Base-by-base conservation (phyloP, 1,140 invertebrate species). In the Papilio glaucus region DNA sequence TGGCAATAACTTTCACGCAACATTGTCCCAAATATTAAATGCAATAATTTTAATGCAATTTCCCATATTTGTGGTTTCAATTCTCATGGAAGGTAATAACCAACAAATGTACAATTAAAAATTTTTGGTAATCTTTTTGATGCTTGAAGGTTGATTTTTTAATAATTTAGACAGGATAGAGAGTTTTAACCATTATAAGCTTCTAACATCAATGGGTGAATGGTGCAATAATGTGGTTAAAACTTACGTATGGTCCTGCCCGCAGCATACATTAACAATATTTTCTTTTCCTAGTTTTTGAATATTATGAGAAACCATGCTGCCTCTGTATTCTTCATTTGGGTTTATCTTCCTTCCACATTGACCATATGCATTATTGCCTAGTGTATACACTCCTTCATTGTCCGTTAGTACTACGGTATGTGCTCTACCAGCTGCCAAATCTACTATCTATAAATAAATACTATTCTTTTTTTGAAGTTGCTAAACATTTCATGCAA, bases 311-410 rank as follows among this genome's bases (percentile, higher is more conserved):
- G 97, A 92, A 4, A 94, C 91, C 81, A 94, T 94, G 75, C 95
- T 96, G 2, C 94, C 94, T 45, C 85, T 91, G 83, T 97, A 98
- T 67, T 96, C 93, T 92, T 99, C 98, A 82, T 96, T 94, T 21
- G 95, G 85, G 77, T 98, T 95, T 78, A 99, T 96, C 71, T 93
- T 93, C 61, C 98, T 93, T 0, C 98, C 98, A 93, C 98, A 99
- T 89, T 99, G 98, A 10, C 98, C 98, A 93, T 97, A 98, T 0
- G 96, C 94, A 94, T 99, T 99, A 86, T 98, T 98, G 15, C 98
- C 98, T 76, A 99, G 88, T 42, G 96, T 95, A 82, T 96, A 99
- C 0, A 98, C 94, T 60, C 95, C 95, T 84, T 97, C 97, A 85
- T 96, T 95, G 74, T 96, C 95, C 3, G 98, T 98, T 9, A 98